Evolutionary conservation across 1,140 invertebrate species (phyloP).

Genomic region (Trachelipus rathkii): DNA sequence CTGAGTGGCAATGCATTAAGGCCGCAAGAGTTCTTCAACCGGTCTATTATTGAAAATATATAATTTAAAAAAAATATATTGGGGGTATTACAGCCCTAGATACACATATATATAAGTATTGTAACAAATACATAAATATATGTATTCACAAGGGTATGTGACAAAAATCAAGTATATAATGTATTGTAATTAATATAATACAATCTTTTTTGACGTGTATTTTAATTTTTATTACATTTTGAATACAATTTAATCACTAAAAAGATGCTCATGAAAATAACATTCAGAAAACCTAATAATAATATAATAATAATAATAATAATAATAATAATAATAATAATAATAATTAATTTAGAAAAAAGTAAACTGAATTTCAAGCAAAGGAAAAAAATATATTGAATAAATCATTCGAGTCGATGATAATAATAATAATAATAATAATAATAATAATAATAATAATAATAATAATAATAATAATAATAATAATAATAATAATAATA

Average conservation of each 20-base stretch:
- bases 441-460: not conserved
- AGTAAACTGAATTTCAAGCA: not conserved
- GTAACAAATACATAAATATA: too few relatives aligned
- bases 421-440: not conserved
- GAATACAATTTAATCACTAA: not conserved
- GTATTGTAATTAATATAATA: not conserved
- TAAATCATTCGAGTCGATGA: not conserved
- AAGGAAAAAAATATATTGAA: not conserved
- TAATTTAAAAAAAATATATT: too few relatives aligned
- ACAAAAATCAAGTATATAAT: too few relatives aligned
- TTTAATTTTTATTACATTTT: too few relatives aligned
- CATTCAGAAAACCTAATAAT: constrained; percentile 6
- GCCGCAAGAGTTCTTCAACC: not conserved
- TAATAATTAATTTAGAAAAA: not conserved
- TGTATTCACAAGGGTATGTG: too few relatives aligned
- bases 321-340: constrained; percentile 3
- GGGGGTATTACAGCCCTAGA: too few relatives aligned
- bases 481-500: not conserved
- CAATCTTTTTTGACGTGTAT: not conserved
- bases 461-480: not conserved
- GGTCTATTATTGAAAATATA: too few relatives aligned
- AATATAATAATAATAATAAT: constrained; percentile 8
- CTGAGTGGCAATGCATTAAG: not conserved
- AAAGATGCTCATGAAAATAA: constrained; percentile 28
- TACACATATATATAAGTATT: too few relatives aligned